Evolutionary conservation across 2,113 vertebrate genomes (phyloP).

Genomic region (Trogon surrucura): DNA sequence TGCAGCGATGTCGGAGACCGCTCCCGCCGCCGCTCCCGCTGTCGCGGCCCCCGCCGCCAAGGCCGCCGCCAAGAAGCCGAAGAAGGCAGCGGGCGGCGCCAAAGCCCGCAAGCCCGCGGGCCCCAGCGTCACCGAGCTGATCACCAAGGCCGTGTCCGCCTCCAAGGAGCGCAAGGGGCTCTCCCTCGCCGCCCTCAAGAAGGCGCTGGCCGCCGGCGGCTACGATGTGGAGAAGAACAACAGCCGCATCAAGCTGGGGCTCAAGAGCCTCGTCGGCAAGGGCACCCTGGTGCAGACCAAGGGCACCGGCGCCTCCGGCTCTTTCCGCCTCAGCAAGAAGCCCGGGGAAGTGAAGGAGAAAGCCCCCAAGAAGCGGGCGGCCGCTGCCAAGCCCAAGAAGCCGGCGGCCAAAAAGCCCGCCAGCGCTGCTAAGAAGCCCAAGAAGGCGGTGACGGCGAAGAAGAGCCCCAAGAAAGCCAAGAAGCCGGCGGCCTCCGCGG

Average conservation of each 20-base stretch:
- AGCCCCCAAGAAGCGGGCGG: too few species aligned
- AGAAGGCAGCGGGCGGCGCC: constrained; percentile 68
- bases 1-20: constrained; percentile 77
- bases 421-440: too few species aligned
- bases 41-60: constrained; percentile 66
- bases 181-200: constrained; percentile 79
- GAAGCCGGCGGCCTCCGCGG: neutral
- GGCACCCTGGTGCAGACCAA: constrained; percentile 77
- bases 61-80: constrained; percentile 73
- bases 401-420: too few species aligned
- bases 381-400: too few species aligned
- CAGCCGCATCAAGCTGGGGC: constrained; percentile 74
- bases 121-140: constrained; percentile 79
- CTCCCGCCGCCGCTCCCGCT: constrained; percentile 68
- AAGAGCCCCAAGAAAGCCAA: too few species aligned
- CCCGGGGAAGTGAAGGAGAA: neutral
- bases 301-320: constrained; percentile 76
- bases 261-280: constrained; percentile 74
- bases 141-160: constrained; percentile 78
- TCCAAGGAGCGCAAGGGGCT: constrained; percentile 80
- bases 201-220: constrained; percentile 76
- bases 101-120: constrained; percentile 52
- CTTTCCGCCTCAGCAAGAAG: constrained; percentile 73
- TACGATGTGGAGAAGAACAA: too few species aligned
- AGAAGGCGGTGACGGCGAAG: too few species aligned